These are phyloP conservation scores for Macrotus californicus DNA, from an alignment of 2,113 vertebrate genomes.

Conservation along the genomic window DNA sequence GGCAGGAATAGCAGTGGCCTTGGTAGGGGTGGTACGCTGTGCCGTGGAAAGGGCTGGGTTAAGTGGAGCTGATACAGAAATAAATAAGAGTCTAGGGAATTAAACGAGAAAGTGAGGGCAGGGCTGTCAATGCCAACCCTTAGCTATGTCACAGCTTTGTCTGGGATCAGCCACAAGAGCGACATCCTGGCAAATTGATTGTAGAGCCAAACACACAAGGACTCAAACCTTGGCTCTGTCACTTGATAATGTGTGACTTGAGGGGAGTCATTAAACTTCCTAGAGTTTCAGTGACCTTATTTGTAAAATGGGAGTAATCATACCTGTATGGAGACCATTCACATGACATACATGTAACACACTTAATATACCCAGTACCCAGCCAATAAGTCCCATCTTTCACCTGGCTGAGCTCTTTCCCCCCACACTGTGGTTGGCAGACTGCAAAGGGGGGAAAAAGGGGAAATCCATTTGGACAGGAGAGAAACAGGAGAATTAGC, in stretches of 20 bases:
- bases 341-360: not conserved
- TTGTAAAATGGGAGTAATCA: not conserved
- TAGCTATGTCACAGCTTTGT: not conserved
- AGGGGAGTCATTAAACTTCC: not conserved
- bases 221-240: not conserved
- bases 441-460: not conserved
- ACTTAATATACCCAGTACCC: not conserved
- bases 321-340: not conserved
- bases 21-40: not conserved
- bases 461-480: not conserved
- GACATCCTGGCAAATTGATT: not conserved
- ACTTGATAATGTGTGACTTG: not conserved
- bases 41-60: not conserved
- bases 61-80: not conserved
- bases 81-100: not conserved
- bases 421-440: not conserved
- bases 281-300: not conserved
- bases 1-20: not conserved
- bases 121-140: not conserved
- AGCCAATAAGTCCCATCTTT: not conserved
- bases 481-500: not conserved
- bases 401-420: not conserved
- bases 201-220: not conserved
- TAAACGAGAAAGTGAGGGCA: not conserved
- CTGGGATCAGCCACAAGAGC: not conserved